Evolutionary conservation across 2,888 invertebrate genomes (phyloP).

Genomic region (Apantesis nais): DNA sequence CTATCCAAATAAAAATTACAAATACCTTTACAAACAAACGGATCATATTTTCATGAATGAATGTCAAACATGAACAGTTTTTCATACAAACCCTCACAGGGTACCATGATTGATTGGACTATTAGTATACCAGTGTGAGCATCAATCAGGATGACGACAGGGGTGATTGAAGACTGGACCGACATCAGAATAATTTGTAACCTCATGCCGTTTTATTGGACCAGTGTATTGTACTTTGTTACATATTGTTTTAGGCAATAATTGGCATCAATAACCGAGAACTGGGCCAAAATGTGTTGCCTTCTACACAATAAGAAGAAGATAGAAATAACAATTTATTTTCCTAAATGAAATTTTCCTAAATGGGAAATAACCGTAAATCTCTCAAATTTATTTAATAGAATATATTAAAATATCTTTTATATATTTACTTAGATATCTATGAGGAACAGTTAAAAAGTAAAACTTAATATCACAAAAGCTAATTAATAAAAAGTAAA

Average conservation of each 20-base stretch:
- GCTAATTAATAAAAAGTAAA: too few relatives aligned
- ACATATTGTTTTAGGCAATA: neutral
- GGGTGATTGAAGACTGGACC: constrained; percentile 44
- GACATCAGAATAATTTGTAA: constrained; percentile 41
- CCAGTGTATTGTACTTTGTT: constrained; percentile 6
- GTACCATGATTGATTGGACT: constrained; percentile 44
- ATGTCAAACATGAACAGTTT: constrained; percentile 29
- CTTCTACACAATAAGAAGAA: too few relatives aligned
- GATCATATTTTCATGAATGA: constrained; percentile 24
- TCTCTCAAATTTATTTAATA: neutral
- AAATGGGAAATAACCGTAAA: neutral
- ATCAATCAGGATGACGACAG: constrained; percentile 41
- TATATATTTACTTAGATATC: too few relatives aligned
- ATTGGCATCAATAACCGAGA: too few relatives aligned
- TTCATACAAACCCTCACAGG: constrained; percentile 22
- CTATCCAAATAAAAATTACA: neutral
- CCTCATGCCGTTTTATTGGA: constrained; percentile 31
- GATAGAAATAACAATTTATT: too few relatives aligned
- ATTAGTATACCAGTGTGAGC: constrained; percentile 30
- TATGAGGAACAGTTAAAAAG: too few relatives aligned
- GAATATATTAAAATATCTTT: neutral
- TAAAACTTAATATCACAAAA: too few relatives aligned
- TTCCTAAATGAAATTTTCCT: neutral
- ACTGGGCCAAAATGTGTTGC: too few relatives aligned
- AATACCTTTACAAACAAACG: constrained; percentile 2